Conservation (phyloP, 2,888 invertebrate genomes). For the Agapostemon virescens region DNA sequence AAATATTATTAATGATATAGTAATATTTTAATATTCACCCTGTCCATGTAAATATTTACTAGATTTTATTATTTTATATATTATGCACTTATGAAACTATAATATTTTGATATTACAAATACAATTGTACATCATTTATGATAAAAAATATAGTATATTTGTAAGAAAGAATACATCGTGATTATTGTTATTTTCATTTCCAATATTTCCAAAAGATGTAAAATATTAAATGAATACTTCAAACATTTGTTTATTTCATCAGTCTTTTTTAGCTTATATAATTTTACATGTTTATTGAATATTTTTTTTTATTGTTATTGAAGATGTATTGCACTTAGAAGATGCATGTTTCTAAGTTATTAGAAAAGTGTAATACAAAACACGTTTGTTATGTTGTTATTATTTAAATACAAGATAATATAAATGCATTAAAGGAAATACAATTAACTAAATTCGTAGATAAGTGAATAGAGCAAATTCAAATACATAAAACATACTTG, state of each 20-base stretch:
- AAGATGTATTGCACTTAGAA: neutral
- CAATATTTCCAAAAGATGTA: slow-evolving; percentile 11
- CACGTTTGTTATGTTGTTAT: neutral
- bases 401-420: slow-evolving; percentile 2
- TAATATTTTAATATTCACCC: slow-evolving; percentile 3
- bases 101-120: slow-evolving; percentile 32
- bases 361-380: slow-evolving; percentile 9
- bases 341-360: neutral
- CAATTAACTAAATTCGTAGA: slow-evolving; percentile 1
- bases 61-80: slow-evolving; percentile 6
- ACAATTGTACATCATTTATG: slow-evolving; percentile 42
- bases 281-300: slow-evolving; percentile 8
- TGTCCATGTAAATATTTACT: slow-evolving; percentile 33
- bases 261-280: slow-evolving; percentile 23
- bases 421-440: slow-evolving; percentile 25
- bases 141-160: slow-evolving; percentile 54
- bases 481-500: slow-evolving; percentile 3
- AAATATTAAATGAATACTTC: slow-evolving; percentile 30
- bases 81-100: slow-evolving; percentile 13
- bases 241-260: slow-evolving; percentile 15
- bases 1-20: neutral
- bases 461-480: slow-evolving; percentile 1
- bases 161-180: slow-evolving; percentile 30
- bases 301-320: neutral
- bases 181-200: slow-evolving; percentile 16